Percentiles rank a stretch among this genome's conserved stretches.
Evolutionary conservation across 2,888 invertebrate genomes (phyloP).

Genomic region (Trachelus tabidus): DNA sequence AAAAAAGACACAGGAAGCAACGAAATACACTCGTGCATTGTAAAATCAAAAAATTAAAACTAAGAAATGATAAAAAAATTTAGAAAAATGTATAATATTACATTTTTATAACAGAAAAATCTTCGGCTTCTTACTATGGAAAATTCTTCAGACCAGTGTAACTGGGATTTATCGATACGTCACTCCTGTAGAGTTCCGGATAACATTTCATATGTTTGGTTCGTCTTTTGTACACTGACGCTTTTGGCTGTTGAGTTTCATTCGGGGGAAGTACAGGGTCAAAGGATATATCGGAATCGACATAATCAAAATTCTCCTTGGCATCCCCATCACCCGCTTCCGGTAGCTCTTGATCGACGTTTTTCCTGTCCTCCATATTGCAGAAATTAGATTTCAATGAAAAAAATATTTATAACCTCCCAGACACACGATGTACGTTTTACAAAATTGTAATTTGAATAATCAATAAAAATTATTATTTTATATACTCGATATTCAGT

Average conservation of each 20-base stretch:
- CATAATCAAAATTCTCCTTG: background rate
- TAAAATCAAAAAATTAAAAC: background rate
- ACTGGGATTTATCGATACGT: constrained; percentile 74
- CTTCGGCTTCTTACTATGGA: constrained; percentile 71
- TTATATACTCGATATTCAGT: background rate
- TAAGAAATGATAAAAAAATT: background rate
- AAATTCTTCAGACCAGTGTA: constrained; percentile 69
- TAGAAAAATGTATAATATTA: background rate
- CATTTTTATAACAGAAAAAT: background rate
- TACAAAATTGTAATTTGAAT: background rate
- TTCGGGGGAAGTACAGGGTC: background rate
- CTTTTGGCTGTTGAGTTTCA: constrained; percentile 18
- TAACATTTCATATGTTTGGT: constrained; percentile 45
- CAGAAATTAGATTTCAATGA: background rate
- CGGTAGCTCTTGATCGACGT: background rate
- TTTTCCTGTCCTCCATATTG: background rate
- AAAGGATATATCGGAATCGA: background rate
- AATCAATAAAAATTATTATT: background rate
- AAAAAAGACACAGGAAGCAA: background rate
- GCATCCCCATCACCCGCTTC: background rate
- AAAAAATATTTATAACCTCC: background rate
- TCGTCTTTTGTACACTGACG: constrained; percentile 23
- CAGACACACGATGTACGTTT: background rate
- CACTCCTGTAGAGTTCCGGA: constrained; percentile 71
- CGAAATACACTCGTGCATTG: background rate